A percentile compares a stretch with the other conserved stretches of the same genome.
phyloP scores from a whole-genome alignment of 2,888 invertebrate species.

The Acleris cristana region DNA sequence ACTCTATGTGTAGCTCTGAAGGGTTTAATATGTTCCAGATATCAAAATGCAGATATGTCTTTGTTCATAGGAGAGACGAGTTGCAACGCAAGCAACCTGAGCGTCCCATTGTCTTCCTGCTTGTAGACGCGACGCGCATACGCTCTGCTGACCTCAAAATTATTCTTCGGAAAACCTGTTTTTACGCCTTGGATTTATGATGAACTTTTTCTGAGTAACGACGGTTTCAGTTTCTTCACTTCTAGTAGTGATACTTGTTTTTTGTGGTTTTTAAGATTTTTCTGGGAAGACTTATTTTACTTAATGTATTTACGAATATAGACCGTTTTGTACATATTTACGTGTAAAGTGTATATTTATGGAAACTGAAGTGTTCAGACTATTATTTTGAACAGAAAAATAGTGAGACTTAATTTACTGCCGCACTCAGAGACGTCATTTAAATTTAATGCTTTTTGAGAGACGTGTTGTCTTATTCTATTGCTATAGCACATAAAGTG shows the following conservation, averaged over 20 bases:
- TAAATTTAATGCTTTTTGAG: too few species aligned
- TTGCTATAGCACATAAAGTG: too few species aligned
- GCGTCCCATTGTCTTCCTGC: conserved; percentile 43
- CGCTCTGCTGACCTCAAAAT: conserved; percentile 41
- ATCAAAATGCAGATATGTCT: too few species aligned
- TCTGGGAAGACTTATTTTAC: neutral
- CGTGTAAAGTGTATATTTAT: too few species aligned
- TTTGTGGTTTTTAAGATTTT: neutral
- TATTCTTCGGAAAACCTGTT: conserved; percentile 34
- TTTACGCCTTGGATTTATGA: conserved; percentile 9
- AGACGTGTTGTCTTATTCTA: too few species aligned
- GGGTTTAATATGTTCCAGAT: too few species aligned
- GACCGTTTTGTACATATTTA: too few species aligned
- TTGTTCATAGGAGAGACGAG: conserved; percentile 46
- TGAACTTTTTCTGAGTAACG: neutral
- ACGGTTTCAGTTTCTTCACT: neutral
- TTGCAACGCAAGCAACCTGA: conserved; percentile 62
- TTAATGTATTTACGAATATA: neutral
- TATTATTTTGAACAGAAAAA: too few species aligned
- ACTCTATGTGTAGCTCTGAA: too few species aligned
- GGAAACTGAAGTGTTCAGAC: too few species aligned
- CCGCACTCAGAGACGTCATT: too few species aligned
- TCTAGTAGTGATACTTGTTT: neutral
- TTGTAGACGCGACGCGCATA: conserved; percentile 35
- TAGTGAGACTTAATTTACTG: too few species aligned